Conservation (phyloP, 37 sponge, comb jelly and placozoan species). For the Cliona cf. orientalis region DNA sequence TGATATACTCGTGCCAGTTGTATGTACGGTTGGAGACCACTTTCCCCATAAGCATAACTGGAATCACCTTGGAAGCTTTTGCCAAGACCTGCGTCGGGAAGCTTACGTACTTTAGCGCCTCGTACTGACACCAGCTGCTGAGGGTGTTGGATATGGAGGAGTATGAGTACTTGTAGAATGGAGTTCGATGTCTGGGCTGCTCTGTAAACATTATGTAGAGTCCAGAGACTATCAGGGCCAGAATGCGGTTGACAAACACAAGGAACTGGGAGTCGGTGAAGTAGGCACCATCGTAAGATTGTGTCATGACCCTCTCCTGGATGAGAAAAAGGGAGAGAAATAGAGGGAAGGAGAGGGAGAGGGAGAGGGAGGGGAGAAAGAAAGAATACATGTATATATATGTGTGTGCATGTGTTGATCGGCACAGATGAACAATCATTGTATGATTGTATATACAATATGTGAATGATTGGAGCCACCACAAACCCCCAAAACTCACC, state of each 20-base stretch:
- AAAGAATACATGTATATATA: neutral
- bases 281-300: slow-evolving; percentile 79
- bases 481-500: slow-evolving; percentile 22
- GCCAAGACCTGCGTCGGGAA: slow-evolving; percentile 96
- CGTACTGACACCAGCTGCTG: slow-evolving; percentile 99
- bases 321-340: neutral
- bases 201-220: slow-evolving; percentile 36
- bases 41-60: slow-evolving; percentile 99
- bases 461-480: neutral
- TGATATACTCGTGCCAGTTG: slow-evolving; percentile 90
- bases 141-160: slow-evolving; percentile 95
- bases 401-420: neutral
- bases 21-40: slow-evolving; percentile 87
- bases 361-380: neutral
- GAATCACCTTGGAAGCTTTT: slow-evolving; percentile 92
- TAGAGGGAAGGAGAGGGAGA: neutral
- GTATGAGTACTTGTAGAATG: slow-evolving; percentile 93
- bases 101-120: slow-evolving; percentile 96
- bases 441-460: no score
- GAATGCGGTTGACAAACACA: slow-evolving; percentile 92
- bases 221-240: slow-evolving; percentile 79
- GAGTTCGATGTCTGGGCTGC: slow-evolving; percentile 74
- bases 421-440: neutral
- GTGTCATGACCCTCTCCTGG: slow-evolving; percentile 95
- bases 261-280: slow-evolving; percentile 97